Conservation (phyloP, 2,113 vertebrate species). For the Oxyruncus cristatus region DNA sequence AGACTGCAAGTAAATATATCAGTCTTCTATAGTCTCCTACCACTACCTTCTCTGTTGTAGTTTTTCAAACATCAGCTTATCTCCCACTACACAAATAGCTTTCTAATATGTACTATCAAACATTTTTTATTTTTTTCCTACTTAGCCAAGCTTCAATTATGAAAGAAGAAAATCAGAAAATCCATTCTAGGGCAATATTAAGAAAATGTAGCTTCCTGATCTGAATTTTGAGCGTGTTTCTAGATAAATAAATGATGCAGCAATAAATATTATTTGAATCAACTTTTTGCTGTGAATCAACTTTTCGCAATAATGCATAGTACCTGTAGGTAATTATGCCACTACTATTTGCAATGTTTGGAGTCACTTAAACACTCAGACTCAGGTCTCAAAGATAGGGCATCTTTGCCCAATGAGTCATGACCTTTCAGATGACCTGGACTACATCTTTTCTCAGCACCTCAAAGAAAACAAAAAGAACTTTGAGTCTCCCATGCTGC, state of each 20-base stretch:
- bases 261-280: neutral
- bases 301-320: neutral
- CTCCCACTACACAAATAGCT: neutral
- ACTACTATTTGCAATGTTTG: neutral
- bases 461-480: neutral
- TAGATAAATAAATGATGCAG: neutral
- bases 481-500: neutral
- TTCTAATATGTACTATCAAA: neutral
- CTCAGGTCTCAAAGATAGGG: neutral
- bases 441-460: neutral
- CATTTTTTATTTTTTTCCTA: neutral
- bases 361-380: neutral
- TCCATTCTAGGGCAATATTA: neutral
- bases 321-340: neutral
- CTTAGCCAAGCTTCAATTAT: neutral
- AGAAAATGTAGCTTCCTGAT: neutral
- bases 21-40: neutral
- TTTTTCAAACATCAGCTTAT: slow-evolving; percentile 5
- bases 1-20: neutral
- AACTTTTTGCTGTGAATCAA: neutral
- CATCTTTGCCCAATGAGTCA: neutral
- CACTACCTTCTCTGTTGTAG: neutral
- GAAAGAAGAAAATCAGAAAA: neutral
- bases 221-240: neutral
- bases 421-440: neutral